Conservation (phyloP, 2,888 invertebrate genomes). For the Acanthosepion esculentum region DNA sequence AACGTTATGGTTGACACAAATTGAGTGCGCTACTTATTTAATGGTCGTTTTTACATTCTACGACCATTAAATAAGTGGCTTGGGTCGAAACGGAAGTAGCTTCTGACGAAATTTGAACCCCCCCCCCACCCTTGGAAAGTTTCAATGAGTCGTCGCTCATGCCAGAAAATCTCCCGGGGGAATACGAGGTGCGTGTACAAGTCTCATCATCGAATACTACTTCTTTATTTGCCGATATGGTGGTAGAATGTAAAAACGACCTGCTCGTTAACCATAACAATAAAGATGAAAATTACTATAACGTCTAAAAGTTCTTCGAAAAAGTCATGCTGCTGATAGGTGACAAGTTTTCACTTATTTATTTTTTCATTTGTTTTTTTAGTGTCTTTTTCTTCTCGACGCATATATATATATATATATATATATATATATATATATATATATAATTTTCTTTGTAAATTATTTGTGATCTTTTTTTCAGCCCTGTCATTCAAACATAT, state of each 20-base stretch:
- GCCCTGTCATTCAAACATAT: neutral
- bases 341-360: neutral
- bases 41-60: too few species aligned
- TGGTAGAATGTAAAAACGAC: neutral
- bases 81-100: too few species aligned
- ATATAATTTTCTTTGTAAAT: neutral
- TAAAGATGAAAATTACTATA: neutral
- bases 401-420: neutral
- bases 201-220: too few species aligned
- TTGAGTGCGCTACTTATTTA: too few species aligned
- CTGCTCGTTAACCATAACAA: neutral
- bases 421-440: neutral
- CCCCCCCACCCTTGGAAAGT: too few species aligned
- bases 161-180: too few species aligned
- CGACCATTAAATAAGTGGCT: too few species aligned
- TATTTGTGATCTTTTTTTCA: neutral
- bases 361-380: neutral
- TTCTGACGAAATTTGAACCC: too few species aligned
- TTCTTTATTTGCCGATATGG: neutral
- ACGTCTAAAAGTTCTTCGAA: neutral
- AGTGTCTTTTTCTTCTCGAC: neutral
- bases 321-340: neutral
- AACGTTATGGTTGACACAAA: too few species aligned
- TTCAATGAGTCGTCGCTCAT: too few species aligned
- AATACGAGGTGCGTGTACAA: too few species aligned